Evolutionary conservation across 2,888 invertebrate species (phyloP).

Genomic region (Eremobia ochroleuca): DNA sequence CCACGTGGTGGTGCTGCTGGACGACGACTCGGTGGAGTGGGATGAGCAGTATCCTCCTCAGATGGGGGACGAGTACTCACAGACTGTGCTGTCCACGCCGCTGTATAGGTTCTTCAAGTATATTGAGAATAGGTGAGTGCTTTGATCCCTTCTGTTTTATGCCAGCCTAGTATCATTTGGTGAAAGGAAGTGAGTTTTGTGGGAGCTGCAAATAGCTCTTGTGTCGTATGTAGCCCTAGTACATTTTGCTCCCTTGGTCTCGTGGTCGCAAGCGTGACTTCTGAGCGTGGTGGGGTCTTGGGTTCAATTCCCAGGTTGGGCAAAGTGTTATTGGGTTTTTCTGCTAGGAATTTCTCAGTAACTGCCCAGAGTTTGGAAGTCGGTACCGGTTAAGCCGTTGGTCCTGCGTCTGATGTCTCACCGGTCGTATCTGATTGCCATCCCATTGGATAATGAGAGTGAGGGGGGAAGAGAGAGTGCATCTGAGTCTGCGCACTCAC

Average conservation of each 20-base stretch:
- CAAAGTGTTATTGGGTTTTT: too few species aligned
- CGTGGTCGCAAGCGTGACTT: not conserved
- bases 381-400: not conserved
- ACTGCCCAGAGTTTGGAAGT: too few species aligned
- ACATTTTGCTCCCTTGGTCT: not conserved
- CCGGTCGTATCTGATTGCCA: too few species aligned
- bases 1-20: constrained; percentile 98
- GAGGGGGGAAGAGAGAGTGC: too few species aligned
- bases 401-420: not conserved
- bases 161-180: not conserved
- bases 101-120: constrained; percentile 99
- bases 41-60: constrained; percentile 99
- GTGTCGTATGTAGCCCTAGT: not conserved
- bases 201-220: not conserved
- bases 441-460: too few species aligned
- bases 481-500: too few species aligned
- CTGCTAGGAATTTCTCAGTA: too few species aligned
- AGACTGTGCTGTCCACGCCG: constrained; percentile 98
- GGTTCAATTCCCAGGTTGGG: too few species aligned
- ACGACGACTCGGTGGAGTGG: constrained; percentile 99
- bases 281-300: too few species aligned
- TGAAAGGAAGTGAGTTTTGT: not conserved
- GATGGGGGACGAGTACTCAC: constrained; percentile 99
- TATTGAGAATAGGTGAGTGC: constrained; percentile 95
- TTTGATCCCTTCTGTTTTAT: not conserved